Conservation (phyloP, 2,113 vertebrate genomes). For the Rhineura floridana region DNA sequence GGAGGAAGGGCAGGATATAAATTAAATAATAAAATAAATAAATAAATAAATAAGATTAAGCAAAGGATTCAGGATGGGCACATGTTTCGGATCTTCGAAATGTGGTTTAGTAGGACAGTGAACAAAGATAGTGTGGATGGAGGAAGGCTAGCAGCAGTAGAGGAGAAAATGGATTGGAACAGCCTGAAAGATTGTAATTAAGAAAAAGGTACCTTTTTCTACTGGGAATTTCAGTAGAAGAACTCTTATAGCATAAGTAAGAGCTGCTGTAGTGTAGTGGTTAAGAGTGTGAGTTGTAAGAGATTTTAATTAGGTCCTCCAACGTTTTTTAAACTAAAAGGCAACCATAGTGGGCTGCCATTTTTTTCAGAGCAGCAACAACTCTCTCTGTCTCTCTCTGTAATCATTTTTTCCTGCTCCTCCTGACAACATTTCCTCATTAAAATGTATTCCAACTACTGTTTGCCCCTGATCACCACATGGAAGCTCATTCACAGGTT, state of each 20-base stretch:
- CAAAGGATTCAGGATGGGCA: background rate
- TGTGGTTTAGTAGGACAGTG: constrained; percentile 1
- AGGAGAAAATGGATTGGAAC: constrained; percentile 8
- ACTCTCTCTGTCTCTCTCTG: too few relatives aligned
- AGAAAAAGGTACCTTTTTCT: background rate
- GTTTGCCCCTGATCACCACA: too few relatives aligned
- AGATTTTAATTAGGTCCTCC: background rate
- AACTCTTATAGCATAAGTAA: too few relatives aligned
- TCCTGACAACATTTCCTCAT: too few relatives aligned
- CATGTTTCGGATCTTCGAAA: constrained; percentile 3
- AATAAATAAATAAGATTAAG: background rate
- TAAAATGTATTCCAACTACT: too few relatives aligned
- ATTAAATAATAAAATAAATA: too few relatives aligned
- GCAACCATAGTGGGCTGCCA: background rate
- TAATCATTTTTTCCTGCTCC: too few relatives aligned
- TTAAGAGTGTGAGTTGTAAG: background rate
- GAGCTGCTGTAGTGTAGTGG: background rate
- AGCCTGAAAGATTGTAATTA: background rate
- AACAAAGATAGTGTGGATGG: background rate
- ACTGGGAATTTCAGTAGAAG: background rate
- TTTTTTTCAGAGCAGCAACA: too few relatives aligned
- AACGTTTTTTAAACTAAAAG: background rate
- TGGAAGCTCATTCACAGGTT: background rate
- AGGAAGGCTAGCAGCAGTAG: background rate
- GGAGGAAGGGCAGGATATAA: background rate